Evolutionary conservation across 1,140 invertebrate genomes (phyloP), one percentile per base, ranked within the genome.

Genomic region (Ips nitidus): DNA sequence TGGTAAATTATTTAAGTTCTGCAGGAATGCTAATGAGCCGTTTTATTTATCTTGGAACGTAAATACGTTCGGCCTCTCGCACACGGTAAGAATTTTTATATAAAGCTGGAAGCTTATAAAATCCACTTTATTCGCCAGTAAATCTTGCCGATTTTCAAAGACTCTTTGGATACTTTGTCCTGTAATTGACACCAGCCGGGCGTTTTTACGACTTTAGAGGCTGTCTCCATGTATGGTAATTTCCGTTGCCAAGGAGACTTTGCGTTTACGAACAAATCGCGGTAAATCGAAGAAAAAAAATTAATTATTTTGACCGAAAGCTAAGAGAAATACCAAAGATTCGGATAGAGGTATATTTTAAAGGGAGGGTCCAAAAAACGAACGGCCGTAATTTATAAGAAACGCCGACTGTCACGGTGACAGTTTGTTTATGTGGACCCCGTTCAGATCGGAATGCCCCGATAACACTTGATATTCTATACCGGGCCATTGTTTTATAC

Each of bases 391-490:
- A 73, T 73, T 73, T 70, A 70, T 73, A 70, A 70, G 64, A 69
- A 61, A 70, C 64, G 65, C 58, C 68, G 71, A 60, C 64, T 73
- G 68, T 73, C 69, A 73, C 65, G 8, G 64, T 70, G 68, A 70
- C 71, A 73, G 68, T 69, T 73, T 70, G 68, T 70, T 70, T 70
- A 70, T 73, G 68, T 66, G 67, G 69, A 65, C 68, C 68, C 68
- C 68, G 69, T 70, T 69, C 64, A 56, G 71, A 73, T 70, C 68
- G 68, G 71, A 68, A 70, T 70, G 71, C 67, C 53, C 67, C 67
- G 71, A 72, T 72, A 72, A 69, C 71, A 72, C 71, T 72, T 66
- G 71, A 72, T 72, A 72, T 70, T 72, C 71, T 66, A 70, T 70
- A 70, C 68, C 50, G 36, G 4, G 3, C 68, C 61, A 70, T 70